A percentile compares a stretch with the other conserved stretches of the same genome.
These are phyloP conservation scores for Otolemur garnettii DNA, from an alignment of 2,113 vertebrate species.

Conservation along the genomic window DNA sequence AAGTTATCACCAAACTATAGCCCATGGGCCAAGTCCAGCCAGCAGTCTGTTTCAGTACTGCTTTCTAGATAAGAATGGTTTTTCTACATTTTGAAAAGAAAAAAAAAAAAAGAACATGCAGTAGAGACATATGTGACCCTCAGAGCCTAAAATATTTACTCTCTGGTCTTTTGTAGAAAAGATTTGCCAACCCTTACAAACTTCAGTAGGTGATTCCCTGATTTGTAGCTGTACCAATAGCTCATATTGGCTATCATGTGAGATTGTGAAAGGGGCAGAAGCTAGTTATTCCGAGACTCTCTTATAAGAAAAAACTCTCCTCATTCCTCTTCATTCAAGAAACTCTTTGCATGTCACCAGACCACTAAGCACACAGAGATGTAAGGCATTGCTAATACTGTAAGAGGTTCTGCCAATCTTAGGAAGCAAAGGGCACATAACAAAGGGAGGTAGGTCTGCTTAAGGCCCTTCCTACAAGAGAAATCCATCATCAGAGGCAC, in stretches of 20 bases:
- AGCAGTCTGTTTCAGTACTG: slow-evolving; percentile 42
- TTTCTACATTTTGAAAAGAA: slow-evolving; percentile 11
- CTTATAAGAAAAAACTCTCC: slow-evolving; percentile 15
- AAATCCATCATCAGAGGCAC: background rate
- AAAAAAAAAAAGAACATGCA: slow-evolving; percentile 24
- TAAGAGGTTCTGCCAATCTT: background rate
- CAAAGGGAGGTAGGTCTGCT: background rate
- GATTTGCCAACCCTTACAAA: background rate
- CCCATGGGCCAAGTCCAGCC: background rate
- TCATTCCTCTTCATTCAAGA: slow-evolving; percentile 44
- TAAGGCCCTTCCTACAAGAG: background rate
- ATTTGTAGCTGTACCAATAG: background rate
- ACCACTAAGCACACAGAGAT: background rate
- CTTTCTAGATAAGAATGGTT: background rate
- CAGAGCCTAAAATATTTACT: slow-evolving; percentile 7
- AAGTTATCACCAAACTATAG: background rate
- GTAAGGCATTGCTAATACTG: background rate
- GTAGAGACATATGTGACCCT: background rate
- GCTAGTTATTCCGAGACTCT: slow-evolving; percentile 2
- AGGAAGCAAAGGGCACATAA: slow-evolving; percentile 30
- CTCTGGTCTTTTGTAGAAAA: background rate
- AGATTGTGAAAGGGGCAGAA: background rate
- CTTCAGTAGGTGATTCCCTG: background rate
- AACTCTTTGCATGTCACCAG: background rate
- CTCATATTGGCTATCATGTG: background rate